Evolutionary conservation across 2,888 invertebrate species (phyloP).

Genomic region (Byasa hedistus): DNA sequence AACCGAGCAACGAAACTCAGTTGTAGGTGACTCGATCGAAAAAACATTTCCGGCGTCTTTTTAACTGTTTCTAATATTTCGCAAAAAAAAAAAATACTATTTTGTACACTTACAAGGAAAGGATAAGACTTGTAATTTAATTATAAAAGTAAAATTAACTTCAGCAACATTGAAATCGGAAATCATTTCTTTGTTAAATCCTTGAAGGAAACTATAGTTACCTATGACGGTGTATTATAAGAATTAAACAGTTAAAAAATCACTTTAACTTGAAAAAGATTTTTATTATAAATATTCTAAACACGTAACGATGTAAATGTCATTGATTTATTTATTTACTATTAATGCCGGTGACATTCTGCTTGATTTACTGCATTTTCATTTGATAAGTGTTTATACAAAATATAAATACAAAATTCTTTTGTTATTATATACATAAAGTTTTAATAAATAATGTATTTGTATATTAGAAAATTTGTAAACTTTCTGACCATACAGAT

Average conservation of each 20-base stretch:
- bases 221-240: no score
- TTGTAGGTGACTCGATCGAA: slow-evolving; percentile 6
- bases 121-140: no score
- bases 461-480: no score
- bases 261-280: not conserved
- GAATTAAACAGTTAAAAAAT: not conserved
- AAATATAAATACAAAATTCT: no score
- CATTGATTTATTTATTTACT: not conserved
- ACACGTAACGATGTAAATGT: not conserved
- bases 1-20: slow-evolving; percentile 7
- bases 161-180: no score
- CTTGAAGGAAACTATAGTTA: no score
- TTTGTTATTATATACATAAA: no score
- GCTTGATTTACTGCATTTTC: not conserved
- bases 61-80: not conserved
- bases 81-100: not conserved
- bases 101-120: not conserved
- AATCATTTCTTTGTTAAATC: no score
- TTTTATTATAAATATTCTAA: not conserved
- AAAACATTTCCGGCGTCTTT: slow-evolving; percentile 3
- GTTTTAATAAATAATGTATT: no score
- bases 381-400: not conserved
- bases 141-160: no score
- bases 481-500: no score
- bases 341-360: not conserved